Conservation (phyloP, 2,113 vertebrate species). For the Columbina picui region DNA sequence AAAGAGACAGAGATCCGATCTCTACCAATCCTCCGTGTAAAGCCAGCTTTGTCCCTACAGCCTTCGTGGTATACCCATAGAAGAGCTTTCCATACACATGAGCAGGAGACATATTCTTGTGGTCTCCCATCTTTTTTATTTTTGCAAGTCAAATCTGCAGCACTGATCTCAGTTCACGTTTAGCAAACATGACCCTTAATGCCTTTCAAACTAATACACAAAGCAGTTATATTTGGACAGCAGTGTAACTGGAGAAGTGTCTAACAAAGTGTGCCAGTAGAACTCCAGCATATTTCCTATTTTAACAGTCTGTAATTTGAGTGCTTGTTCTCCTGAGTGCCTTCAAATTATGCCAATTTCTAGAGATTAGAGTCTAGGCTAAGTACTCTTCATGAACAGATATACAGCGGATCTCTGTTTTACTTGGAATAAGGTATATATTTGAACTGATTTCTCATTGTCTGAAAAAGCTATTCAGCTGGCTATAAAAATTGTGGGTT, state of each 20-base stretch:
- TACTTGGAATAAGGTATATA: conserved; percentile 37
- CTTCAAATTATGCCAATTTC: conserved; percentile 59
- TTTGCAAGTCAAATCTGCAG: background rate
- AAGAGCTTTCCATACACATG: background rate
- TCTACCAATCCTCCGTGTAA: background rate
- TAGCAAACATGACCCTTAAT: background rate
- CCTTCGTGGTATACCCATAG: fast-evolving
- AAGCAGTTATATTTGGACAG: conserved; percentile 8
- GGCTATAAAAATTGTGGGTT: conserved; percentile 37
- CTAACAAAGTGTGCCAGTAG: background rate
- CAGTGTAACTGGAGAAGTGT: background rate
- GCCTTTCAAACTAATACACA: background rate
- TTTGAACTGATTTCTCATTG: conserved; percentile 23
- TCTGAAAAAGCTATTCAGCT: conserved; percentile 27
- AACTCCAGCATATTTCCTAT: conserved; percentile 42
- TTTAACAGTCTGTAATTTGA: conserved; percentile 53
- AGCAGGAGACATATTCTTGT: background rate
- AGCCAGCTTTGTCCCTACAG: background rate
- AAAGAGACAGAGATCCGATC: background rate
- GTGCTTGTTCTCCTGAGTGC: conserved; percentile 34
- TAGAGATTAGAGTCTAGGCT: conserved; percentile 40
- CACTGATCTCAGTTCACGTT: background rate
- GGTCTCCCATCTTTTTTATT: background rate
- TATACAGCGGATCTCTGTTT: conserved; percentile 22
- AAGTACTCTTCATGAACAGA: conserved; percentile 25